Evolutionary conservation across 2,113 vertebrate species (phyloP).

Genomic region (Colistium nudipinnis): DNA sequence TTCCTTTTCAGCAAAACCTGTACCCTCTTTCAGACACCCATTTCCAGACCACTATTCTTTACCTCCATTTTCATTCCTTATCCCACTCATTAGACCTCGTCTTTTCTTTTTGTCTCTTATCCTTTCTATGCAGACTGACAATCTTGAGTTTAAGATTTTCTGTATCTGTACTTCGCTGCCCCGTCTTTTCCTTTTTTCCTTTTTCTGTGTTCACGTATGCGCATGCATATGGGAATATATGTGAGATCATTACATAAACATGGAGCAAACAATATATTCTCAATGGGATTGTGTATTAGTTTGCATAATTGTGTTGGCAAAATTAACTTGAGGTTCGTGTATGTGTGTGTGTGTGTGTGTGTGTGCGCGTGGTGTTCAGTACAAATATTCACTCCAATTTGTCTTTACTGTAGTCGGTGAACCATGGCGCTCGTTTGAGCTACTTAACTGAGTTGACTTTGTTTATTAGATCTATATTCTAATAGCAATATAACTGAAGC

Average conservation of each 20-base stretch:
- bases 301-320: neutral
- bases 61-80: neutral
- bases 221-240: neutral
- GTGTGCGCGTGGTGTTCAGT: neutral
- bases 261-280: neutral
- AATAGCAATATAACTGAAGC: slow-evolving; percentile 41
- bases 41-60: neutral
- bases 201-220: neutral
- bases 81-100: neutral
- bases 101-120: neutral
- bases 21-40: neutral
- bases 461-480: slow-evolving; percentile 48
- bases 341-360: slow-evolving; percentile 1
- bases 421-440: slow-evolving; percentile 50
- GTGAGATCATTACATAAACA: neutral
- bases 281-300: neutral
- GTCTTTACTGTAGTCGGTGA: slow-evolving; percentile 28
- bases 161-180: too few relatives aligned
- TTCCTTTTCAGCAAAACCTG: neutral
- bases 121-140: too few relatives aligned
- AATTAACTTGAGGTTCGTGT: neutral
- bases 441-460: slow-evolving; percentile 51
- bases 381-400: slow-evolving; percentile 37
- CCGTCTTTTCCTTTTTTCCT: neutral
- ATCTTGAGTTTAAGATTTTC: too few relatives aligned